A percentile compares a stretch with the other conserved stretches of the same genome.
phyloP scores from a whole-genome alignment of 2,888 invertebrate species.

The Colletes collaris region DNA sequence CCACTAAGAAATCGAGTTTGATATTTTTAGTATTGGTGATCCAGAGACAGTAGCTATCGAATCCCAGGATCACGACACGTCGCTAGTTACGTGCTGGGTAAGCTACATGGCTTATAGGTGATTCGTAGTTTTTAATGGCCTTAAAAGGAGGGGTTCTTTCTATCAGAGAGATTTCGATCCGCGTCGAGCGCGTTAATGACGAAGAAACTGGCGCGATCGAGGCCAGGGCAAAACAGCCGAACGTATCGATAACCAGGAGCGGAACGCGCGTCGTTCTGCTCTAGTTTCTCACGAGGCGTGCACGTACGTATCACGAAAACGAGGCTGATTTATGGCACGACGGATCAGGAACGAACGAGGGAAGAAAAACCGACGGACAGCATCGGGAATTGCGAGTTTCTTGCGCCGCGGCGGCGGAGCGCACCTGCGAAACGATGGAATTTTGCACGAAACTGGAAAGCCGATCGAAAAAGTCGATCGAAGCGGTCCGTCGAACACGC shows the following conservation, averaged over 20 bases:
- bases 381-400: slow-evolving; percentile 48
- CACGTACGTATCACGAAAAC: slow-evolving; percentile 49
- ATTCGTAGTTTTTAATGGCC: too few species aligned
- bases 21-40: too few species aligned
- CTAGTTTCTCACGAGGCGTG: slow-evolving; percentile 58
- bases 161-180: not conserved
- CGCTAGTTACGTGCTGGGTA: too few species aligned
- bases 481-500: slow-evolving; percentile 3
- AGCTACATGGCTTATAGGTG: too few species aligned
- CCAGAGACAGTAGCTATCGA: too few species aligned
- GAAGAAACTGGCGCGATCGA: slow-evolving; percentile 11
- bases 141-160: not conserved
- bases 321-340: slow-evolving; percentile 59
- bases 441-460: slow-evolving; percentile 59
- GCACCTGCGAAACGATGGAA: slow-evolving; percentile 47
- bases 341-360: slow-evolving; percentile 51
- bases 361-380: slow-evolving; percentile 52
- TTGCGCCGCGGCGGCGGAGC: slow-evolving; percentile 28
- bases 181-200: slow-evolving; percentile 1
- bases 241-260: slow-evolving; percentile 9
- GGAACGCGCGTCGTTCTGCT: slow-evolving; percentile 35
- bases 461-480: slow-evolving; percentile 43
- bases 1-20: too few species aligned
- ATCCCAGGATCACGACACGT: too few species aligned
- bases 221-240: not conserved